Evolutionary conservation across 2,797 vertebrate species (phyloP), one percentile per base, ranked within the genome.

Genomic region (Eulemur mongoz): DNA sequence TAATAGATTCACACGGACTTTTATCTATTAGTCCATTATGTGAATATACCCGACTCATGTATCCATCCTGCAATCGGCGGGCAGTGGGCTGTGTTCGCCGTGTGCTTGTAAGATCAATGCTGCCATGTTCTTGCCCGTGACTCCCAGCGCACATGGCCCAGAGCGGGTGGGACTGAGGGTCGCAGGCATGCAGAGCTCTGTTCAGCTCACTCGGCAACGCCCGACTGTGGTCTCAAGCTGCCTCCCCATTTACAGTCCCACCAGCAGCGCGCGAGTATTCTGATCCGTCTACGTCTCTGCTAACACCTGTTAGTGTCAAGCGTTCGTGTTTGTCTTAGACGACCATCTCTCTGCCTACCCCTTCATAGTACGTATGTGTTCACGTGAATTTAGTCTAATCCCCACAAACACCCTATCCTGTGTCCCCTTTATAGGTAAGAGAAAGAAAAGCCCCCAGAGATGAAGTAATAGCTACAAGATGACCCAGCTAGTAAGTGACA

Each of bases 71-170:
- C 13, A 25, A 3, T 17, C 8, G 23, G 14, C 0, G 3, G 50
- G 43, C 57, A 20, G 7, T 4, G 6, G 30, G n/a, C 3, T 6
- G 4, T 30, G 48, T 23, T 20, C 14, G 0, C 5, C 1, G 1
- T 17, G 40, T 12, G 12, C 48, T 27, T 35, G 11, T 5, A 6
- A 3, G 15, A 17, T 7, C 18, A 7, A 5, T 0, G 6, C 25
- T 45, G 25, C 35, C 0, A 0, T 1, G 1, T 4, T 30, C 43
- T 27, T 3, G 52, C 52, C 70, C 1, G 0, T 13, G 52, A 54
- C 15, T n/a, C 65, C 14, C 18, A 5, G 35, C 0, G 2, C 32
- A 9, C 35, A 0, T 0, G 22, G 45, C 40, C 0, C 0, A n/a
- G 35, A 35, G 27, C 6, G 0, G 48, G 65, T 2, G 13, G 52